Evolutionary conservation across 2,888 invertebrate genomes (phyloP), one percentile per base, ranked within the genome.

Genomic region (Lasioglossum oenotherae): DNA sequence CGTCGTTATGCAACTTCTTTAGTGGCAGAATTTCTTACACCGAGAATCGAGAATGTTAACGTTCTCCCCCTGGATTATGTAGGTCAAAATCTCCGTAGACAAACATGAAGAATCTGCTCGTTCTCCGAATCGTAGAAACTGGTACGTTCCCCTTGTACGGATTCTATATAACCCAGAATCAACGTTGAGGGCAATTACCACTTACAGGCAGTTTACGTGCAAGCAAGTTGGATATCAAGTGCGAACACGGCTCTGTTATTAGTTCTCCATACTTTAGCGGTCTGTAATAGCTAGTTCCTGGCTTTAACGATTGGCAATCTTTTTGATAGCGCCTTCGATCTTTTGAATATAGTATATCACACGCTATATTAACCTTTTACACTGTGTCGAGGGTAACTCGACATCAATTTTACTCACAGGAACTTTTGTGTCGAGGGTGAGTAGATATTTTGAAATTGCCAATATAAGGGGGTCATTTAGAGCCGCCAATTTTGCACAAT

Each of bases 11-110:
- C 1, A 6, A 46, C 35, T 78, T 82, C 60, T 44, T 41, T 71
- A 19, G 19, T 12, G 41, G 74, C 27, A 27, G 80, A 80, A 60
- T 82, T 49, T 74, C 74, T 41, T 74, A 41, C 53, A 67, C 14
- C 44, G 44, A 44, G 44, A 23, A 57, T 44, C 44, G 44, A 44
- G 44, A 23, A 57, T 12, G 23, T 12, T n/a, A 4, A 12, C 23
- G 1, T 23, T 4, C 27, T 27, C 3, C 8, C 2, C 2, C 57
- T 4, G 57, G n/a, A n/a, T 12, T n/a, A 57, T n/a, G 10, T 19
- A 4, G 16, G 19, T 5, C 46, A 16, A 46, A 46, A 46, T 19
- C 57, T 12, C 4, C 27, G 57, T n/a, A 4, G 27, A 27, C 14
- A 14, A 27, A 60, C n/a, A 14, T 5, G 60, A 4, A 60, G 27